Base-by-base conservation (phyloP, 2,113 vertebrate genomes). In the Prionailurus bengalensis region DNA sequence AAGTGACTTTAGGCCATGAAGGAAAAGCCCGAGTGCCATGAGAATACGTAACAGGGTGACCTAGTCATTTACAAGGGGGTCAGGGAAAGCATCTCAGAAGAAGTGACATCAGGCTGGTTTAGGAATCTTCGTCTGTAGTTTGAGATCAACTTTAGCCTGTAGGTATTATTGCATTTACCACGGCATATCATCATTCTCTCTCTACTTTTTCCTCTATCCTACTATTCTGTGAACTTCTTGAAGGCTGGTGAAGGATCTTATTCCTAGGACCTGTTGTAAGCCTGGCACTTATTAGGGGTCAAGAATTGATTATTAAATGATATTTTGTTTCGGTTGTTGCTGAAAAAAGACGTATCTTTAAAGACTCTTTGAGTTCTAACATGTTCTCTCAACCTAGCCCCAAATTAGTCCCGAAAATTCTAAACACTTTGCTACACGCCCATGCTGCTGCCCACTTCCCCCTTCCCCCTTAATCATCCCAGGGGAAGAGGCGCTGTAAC, bases 401-500 rank as follows among this genome's bases (percentile, higher is more conserved):
- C 55, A 83, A 83, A 70, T 23, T 45, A 66, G 45, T 79, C 33
- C 33, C 55, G 25, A 92, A 92, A 63, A 71, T 45, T 48, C 74
- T 9, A 92, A 81, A 94, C 17, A 19, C 31, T 25, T 27, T 16
- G 63, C 42, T 66, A 27, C 27, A 94, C 0, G 16, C 63, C 79
- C 80, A 76, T 25, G 53, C 79, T 55, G 65, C 70, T 88, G 93
- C 70, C 70, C 63, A 84, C 63, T 79, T 55, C 65, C 42, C 31
- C 16, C 73, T 63, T 63, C 3, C 70, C 51, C 85, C 27, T 29
- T 48, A 61, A 76, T 88, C 31, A 48, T 42, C 90, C 74, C 71
- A 7, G 0, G 61, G 95, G 96, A 92, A 95, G 89, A 97, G 91
- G 66, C 51, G 23, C 66, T 83, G 3, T 12, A 74, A 70, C 81